Conservation (phyloP, 2,113 vertebrate genomes). For the Gadus macrocephalus region DNA sequence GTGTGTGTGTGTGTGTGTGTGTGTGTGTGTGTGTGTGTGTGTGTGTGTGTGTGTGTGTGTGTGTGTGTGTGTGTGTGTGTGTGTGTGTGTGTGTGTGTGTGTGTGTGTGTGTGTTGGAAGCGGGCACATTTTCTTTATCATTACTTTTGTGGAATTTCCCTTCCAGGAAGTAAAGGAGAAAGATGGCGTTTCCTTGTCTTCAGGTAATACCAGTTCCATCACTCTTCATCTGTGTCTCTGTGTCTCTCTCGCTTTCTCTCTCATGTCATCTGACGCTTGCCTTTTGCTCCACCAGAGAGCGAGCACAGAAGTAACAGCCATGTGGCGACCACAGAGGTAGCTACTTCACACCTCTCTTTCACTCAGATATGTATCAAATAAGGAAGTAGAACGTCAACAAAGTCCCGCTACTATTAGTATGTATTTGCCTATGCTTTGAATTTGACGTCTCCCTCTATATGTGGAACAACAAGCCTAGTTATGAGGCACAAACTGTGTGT, state of each 20-base stretch:
- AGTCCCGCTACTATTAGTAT: too few species aligned
- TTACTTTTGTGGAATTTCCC: neutral
- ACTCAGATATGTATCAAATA: neutral
- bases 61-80: too few species aligned
- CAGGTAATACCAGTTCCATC: constrained; percentile 42
- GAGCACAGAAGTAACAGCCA: constrained; percentile 49
- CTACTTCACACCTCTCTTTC: constrained; percentile 21
- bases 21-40: too few species aligned
- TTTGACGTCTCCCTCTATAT: too few species aligned
- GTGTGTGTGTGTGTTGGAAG: too few species aligned
- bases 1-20: too few species aligned
- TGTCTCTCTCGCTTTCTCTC: neutral
- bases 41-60: too few species aligned
- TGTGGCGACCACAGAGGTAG: constrained; percentile 42
- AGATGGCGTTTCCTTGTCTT: constrained; percentile 28
- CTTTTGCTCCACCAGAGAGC: constrained; percentile 34
- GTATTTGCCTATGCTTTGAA: too few species aligned
- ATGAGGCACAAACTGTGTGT: too few species aligned
- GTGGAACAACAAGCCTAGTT: too few species aligned
- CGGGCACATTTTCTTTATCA: too few species aligned
- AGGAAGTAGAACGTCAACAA: neutral
- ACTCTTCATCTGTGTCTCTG: neutral
- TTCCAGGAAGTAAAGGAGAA: constrained; percentile 26
- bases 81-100: too few species aligned
- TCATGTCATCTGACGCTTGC: constrained; percentile 2